Evolutionary conservation across 2,888 invertebrate species (phyloP), one percentile per base, ranked within the genome.

Genomic region (Drosophila leonis): DNA sequence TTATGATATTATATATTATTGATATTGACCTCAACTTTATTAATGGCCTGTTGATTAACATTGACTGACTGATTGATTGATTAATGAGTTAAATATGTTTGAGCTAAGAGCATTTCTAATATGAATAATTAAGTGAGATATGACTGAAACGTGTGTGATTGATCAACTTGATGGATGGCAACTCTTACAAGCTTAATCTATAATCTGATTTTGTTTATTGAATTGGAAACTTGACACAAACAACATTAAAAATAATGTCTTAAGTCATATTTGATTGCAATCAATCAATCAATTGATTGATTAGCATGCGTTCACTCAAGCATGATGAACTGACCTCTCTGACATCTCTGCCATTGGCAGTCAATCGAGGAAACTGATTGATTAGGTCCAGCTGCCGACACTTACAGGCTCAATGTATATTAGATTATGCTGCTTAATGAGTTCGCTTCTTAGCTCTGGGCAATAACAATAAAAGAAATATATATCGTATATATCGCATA

Each of bases 341-440:
- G n/a, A 31, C 12, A 7, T 2, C 48, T 29, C n/a, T 5, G 18
- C 18, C 6, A 12, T 2, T 1, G 48, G 24, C 27, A 52, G 35
- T 52, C 52, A 52, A 52, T 52, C 37, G 33, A 39, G 7, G 15
- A 5, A 29, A 12, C 39, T 54, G 54, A 54, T 54, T 54, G 39
- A 54, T 39, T 24, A 35, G 35, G 3, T 15, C 52, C n/a, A 54
- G 37, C 54, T 52, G 54, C 27, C 24, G 27, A 13, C 51, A 51
- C 35, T 52, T 35, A 20, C 35, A 15, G 15, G 24, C 54, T 29
- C 39, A 18, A 54, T 39, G 27, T 12, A 39, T 39, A 27, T 54
- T 39, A 39, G 54, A 54, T 54, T 35, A 54, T 39, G 54, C 12
- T 8, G 27, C 27, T 42, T 56, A 42, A 56, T 33, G 20, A 33